These are phyloP conservation scores for Abrostola tripartita DNA, from an alignment of 2,888 invertebrate species.

Conservation along the genomic window DNA sequence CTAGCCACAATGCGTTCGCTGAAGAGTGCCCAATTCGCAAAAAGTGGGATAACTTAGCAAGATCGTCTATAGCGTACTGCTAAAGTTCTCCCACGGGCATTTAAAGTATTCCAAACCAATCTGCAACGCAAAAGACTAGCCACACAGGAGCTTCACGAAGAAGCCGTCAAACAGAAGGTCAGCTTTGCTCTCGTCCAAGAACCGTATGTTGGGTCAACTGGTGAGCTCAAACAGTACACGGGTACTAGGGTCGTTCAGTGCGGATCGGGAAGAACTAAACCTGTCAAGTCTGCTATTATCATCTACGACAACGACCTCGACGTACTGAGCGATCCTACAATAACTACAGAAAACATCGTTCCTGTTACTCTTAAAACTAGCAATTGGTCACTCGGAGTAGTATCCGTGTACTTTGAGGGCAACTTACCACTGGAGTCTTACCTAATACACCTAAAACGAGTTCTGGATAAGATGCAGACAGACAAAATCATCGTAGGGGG, in stretches of 20 bases:
- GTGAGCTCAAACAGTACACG: neutral
- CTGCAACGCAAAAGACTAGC: neutral
- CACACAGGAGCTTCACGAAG: neutral
- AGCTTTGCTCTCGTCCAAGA: neutral
- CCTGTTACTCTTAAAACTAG: neutral
- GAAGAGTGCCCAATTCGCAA: no score
- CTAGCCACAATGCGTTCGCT: no score
- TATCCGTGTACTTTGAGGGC: no score
- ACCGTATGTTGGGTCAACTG: neutral
- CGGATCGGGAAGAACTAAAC: neutral
- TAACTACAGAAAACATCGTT: conserved; percentile 3
- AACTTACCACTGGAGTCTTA: neutral
- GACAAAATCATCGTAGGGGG: conserved; percentile 14
- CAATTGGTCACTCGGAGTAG: no score
- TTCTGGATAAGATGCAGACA: no score
- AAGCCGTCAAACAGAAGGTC: neutral
- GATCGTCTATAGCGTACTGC: no score
- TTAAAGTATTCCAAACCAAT: neutral
- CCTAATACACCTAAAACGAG: no score
- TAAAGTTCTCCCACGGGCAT: no score
- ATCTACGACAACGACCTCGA: neutral
- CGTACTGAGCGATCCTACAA: neutral
- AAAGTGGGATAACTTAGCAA: no score
- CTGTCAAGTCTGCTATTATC: conserved; percentile 9
- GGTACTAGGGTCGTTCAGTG: neutral